phyloP scores from a whole-genome alignment of 2,797 vertebrate genomes.

The Notoglanidium macrostoma region DNA sequence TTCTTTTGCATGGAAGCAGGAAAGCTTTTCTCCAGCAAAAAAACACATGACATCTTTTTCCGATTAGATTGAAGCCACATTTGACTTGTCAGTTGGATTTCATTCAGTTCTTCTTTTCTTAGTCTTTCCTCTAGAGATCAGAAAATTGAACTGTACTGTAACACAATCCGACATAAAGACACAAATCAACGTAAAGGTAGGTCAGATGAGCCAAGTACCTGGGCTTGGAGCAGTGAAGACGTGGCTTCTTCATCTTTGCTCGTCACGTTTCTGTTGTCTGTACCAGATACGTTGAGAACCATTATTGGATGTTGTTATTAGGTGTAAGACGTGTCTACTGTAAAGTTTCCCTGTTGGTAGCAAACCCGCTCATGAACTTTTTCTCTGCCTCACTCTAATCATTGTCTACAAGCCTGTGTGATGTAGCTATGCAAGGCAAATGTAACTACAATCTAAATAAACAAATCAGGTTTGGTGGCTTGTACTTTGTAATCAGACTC shows the following conservation, averaged over 20 bases:
- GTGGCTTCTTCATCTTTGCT: not conserved
- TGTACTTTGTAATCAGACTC: slow-evolving; percentile 10
- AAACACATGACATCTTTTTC: not conserved
- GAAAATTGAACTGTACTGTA: not conserved
- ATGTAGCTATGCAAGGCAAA: not conserved
- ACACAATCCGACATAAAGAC: too few species aligned
- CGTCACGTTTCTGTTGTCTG: not conserved
- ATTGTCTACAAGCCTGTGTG: not conserved
- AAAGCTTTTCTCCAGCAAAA: not conserved
- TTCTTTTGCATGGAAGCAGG: not conserved
- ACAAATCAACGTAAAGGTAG: not conserved
- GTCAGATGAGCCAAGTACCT: not conserved
- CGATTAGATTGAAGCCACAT: not conserved
- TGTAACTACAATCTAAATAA: slow-evolving; percentile 1
- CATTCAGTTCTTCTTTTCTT: not conserved
- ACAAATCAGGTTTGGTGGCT: slow-evolving; percentile 20
- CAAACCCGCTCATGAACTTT: not conserved
- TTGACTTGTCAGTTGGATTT: not conserved
- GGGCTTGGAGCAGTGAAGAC: not conserved
- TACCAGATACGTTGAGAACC: not conserved
- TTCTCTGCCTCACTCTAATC: not conserved
- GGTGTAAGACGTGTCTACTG: not conserved
- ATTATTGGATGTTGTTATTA: not conserved
- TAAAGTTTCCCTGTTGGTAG: not conserved
- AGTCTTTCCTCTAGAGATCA: not conserved